Evolutionary conservation across 2,888 invertebrate species (phyloP), one percentile per base, ranked within the genome.

Genomic region (Fabriciana adippe): DNA sequence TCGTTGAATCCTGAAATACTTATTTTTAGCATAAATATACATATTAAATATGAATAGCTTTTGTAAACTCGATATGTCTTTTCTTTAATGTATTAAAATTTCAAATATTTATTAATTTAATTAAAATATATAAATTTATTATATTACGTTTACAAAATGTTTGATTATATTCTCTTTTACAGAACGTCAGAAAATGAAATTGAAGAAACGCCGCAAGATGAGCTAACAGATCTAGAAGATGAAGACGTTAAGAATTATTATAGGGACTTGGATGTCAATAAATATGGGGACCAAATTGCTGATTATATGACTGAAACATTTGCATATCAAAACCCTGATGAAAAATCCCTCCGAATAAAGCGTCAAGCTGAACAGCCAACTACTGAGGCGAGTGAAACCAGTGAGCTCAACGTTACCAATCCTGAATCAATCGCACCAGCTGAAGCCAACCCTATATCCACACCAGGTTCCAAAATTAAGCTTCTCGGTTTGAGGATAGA

Each of bases 401-500:
- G 1, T 8, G 8, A 18, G 6, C 1, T 8, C 5, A 41, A 51
- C 15, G 35, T 15, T 18, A 41, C 35, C 3, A 61, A 41, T n/a
- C 41, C 61, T n/a, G 59, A 48, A 8, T 15, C 18, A 41, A 18
- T 35, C 2, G 6, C 4, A 3, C 14, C n/a, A 18, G 41, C 16
- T 4, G 35, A 11, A 41, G 11, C 35, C 35, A 41, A 41, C 35
- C 35, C 35, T 41, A 11, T 11, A 41, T 41, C 11, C 11, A 41
- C 35, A 41, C 35, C 35, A 41, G 35, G 35, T 41, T 41, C 35
- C 35, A 50, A 68, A 0, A 57, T 86, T 0, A 84, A 76, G 51
- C 60, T 91, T 0, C 73, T 87, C 76, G 92, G 91, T 2, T 70
- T 92, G 0, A 81, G 92, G 48, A 82, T 92, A 0, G 92, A 92